These are phyloP conservation scores for Hypothenemus hampei DNA, from an alignment of 1,140 invertebrate species.

Conservation along the genomic window DNA sequence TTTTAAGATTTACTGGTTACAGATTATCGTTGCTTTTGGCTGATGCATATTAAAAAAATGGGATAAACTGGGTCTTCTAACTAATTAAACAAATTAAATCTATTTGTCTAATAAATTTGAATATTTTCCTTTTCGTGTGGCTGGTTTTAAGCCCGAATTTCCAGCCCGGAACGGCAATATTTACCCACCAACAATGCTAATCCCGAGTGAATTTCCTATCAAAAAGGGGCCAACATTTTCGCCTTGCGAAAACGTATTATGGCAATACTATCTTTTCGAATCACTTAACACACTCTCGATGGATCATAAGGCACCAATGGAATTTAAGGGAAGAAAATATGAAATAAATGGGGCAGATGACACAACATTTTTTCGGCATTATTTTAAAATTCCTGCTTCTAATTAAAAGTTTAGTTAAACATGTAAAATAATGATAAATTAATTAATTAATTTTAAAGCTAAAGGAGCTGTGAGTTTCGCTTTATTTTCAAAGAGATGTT, in stretches of 20 bases:
- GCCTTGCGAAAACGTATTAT: conserved; percentile 10
- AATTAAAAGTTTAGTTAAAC: no score
- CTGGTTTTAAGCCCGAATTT: conserved; percentile 1
- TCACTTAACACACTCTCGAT: conserved; percentile 15
- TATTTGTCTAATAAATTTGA: no score
- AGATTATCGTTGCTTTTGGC: no score
- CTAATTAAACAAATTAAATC: no score
- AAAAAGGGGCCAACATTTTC: conserved; percentile 10
- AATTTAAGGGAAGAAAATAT: conserved; percentile 10
- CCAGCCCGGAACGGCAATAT: conserved; percentile 3
- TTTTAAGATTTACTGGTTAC: no score
- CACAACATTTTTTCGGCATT: no score
- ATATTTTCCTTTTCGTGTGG: no score
- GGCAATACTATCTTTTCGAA: conserved; percentile 15
- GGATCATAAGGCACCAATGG: conserved; percentile 10
- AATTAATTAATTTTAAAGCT: not conserved
- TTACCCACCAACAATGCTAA: conserved; percentile 14
- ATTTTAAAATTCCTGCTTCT: no score
- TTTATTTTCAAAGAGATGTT: not conserved
- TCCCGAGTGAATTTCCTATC: conserved; percentile 12
- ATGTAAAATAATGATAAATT: no score
- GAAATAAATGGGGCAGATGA: no score
- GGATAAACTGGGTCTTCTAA: no score
- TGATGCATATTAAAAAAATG: no score
- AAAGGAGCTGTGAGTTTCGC: not conserved